Evolutionary conservation across 2,113 vertebrate species (phyloP).

Genomic region (Odontophorus gujanensis): DNA sequence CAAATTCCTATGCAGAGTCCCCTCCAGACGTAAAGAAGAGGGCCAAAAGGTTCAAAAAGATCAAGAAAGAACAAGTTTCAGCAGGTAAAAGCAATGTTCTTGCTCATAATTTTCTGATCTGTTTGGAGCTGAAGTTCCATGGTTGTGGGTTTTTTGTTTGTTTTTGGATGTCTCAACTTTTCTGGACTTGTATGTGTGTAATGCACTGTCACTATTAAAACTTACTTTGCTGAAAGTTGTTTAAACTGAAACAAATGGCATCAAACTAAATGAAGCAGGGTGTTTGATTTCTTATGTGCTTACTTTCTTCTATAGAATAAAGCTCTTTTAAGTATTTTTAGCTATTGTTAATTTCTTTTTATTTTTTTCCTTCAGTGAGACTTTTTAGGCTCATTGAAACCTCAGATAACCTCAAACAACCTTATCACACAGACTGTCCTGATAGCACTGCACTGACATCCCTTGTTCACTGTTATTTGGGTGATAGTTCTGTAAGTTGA

Average conservation of each 20-base stretch:
- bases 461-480: background rate
- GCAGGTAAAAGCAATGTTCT: conserved; percentile 66
- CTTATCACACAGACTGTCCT: background rate
- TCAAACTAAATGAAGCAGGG: background rate
- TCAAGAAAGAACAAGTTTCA: conserved; percentile 76
- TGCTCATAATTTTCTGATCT: background rate
- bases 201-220: background rate
- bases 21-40: conserved; percentile 77
- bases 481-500: background rate
- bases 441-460: background rate
- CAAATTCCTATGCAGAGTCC: conserved; percentile 71
- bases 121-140: background rate
- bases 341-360: background rate
- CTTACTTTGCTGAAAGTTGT: background rate
- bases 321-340: background rate
- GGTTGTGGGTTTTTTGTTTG: background rate
- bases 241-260: background rate
- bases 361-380: background rate
- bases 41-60: conserved; percentile 86
- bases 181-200: background rate
- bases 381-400: background rate
- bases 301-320: background rate
- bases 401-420: background rate
- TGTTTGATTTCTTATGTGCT: background rate
- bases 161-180: background rate